A percentile compares a stretch with the other conserved stretches of the same genome.
Evolutionary conservation across 2,113 vertebrate genomes (phyloP).

Genomic region (Passer montanus): DNA sequence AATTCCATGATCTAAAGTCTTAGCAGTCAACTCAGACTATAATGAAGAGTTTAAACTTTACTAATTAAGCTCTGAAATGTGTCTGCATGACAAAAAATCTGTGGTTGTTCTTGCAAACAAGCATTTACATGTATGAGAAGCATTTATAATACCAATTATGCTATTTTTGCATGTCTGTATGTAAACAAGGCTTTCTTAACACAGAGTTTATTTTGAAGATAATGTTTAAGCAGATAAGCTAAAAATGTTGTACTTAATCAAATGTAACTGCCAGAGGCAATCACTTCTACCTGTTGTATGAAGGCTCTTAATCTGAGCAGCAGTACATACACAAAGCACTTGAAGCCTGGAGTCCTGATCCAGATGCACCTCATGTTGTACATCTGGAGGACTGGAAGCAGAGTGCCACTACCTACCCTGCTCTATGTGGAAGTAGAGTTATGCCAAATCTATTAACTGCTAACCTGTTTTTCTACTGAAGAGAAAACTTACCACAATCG

Average conservation of each 20-base stretch:
- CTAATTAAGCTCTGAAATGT: neutral
- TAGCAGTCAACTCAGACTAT: neutral
- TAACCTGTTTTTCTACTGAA: neutral
- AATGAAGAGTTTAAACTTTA: neutral
- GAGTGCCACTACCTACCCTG: neutral
- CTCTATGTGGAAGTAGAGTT: accelerated
- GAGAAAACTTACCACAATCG: neutral
- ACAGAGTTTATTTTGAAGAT: neutral
- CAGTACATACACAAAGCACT: neutral
- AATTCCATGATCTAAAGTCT: neutral
- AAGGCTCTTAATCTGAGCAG: neutral
- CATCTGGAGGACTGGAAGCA: neutral
- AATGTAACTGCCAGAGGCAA: neutral
- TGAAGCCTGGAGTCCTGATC: neutral
- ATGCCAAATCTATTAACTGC: neutral
- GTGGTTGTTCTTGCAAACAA: neutral
- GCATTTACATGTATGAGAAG: neutral
- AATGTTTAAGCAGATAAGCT: neutral
- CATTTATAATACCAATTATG: neutral
- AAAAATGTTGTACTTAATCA: neutral
- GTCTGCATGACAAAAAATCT: neutral
- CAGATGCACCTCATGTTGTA: neutral
- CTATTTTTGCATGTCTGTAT: neutral
- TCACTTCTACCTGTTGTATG: neutral
- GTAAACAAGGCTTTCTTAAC: neutral